These are phyloP conservation scores for Phoeniculus purpureus DNA, from an alignment of 2,797 vertebrate genomes.

Conservation along the genomic window DNA sequence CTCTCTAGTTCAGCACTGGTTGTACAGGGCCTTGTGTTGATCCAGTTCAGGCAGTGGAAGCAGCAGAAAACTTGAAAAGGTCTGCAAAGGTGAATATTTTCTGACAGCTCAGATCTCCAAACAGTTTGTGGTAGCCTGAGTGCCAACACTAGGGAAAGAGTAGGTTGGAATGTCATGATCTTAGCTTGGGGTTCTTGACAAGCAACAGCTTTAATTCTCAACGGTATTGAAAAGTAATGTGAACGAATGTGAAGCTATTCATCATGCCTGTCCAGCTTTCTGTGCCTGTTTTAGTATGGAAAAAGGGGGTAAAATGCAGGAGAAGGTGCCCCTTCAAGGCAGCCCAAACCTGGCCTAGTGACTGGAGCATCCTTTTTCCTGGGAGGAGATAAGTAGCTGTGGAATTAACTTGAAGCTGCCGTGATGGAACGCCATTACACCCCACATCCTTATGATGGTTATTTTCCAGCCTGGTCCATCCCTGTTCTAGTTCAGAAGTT, in stretches of 20 bases:
- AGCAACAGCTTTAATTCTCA: not conserved
- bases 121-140: fast-evolving
- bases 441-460: fast-evolving
- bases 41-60: not conserved
- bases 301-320: not conserved
- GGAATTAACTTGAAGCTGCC: not conserved
- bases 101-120: not conserved
- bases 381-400: not conserved
- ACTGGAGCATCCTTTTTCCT: not conserved
- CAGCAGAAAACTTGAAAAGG: not conserved
- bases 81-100: not conserved
- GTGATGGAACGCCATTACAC: not conserved
- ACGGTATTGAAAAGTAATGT: not conserved
- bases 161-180: fast-evolving
- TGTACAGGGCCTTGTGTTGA: fast-evolving
- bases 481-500: not conserved
- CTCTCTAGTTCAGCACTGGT: not conserved
- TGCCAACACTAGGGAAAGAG: not conserved
- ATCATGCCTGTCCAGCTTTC: not conserved
- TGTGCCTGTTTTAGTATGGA: fast-evolving
- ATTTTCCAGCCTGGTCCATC: not conserved
- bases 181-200: not conserved
- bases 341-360: not conserved
- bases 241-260: not conserved
- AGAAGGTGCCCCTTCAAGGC: not conserved